Percentiles rank a stretch among this genome's conserved stretches.
These are phyloP conservation scores for Mesitornis unicolor DNA, from an alignment of 2,113 vertebrate species.

Conservation along the genomic window DNA sequence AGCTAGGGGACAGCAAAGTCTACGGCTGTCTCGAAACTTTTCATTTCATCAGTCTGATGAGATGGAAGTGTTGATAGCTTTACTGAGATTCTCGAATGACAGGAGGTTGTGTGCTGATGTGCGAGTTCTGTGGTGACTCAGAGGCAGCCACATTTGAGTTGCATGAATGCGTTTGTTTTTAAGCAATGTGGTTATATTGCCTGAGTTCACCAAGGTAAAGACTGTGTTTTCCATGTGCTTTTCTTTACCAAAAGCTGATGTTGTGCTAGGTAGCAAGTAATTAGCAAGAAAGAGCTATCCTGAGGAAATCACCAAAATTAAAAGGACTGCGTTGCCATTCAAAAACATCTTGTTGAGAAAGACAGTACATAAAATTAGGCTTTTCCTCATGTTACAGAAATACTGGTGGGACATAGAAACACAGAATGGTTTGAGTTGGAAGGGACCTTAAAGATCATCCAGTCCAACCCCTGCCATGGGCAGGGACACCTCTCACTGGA, in stretches of 20 bases:
- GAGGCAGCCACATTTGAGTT: not conserved
- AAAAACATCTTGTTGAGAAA: not conserved
- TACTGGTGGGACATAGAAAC: not conserved
- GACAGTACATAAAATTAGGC: not conserved
- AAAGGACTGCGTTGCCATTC: not conserved
- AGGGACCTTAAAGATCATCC: not conserved
- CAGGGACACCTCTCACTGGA: not conserved
- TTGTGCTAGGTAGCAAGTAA: not conserved
- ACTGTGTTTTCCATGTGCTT: not conserved
- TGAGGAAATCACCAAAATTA: not conserved
- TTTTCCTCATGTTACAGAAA: not conserved
- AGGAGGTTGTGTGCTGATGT: not conserved
- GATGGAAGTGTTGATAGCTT: not conserved
- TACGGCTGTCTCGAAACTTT: not conserved
- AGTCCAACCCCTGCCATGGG: not conserved
- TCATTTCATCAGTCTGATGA: not conserved
- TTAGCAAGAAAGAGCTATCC: not conserved
- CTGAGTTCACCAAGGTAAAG: not conserved
- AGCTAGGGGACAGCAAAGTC: conserved; percentile 7
- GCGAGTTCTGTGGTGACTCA: not conserved
- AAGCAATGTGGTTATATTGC: not conserved
- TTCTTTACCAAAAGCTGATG: not conserved
- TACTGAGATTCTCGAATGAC: not conserved
- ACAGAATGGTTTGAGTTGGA: not conserved
- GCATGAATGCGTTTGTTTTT: not conserved